Evolutionary conservation across 2,888 invertebrate species (phyloP).

Genomic region (Tholera decimalis): DNA sequence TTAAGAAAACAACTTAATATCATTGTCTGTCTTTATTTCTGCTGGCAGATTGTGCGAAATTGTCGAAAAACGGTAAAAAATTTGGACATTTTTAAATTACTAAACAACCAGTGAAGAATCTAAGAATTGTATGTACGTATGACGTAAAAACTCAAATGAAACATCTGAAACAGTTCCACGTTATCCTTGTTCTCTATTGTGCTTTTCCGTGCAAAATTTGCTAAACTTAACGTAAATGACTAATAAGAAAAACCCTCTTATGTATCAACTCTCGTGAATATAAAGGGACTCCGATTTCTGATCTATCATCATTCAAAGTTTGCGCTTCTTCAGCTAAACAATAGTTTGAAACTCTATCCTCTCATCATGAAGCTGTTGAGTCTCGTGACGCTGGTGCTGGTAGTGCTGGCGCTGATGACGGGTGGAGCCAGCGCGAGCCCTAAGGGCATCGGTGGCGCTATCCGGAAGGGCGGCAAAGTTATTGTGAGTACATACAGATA

Average conservation of each 20-base stretch:
- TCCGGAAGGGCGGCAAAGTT: slow-evolving; percentile 67
- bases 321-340: slow-evolving; percentile 18
- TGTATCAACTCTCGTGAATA: not conserved
- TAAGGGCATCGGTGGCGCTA: slow-evolving; percentile 44
- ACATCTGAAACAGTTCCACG: not conserved
- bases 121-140: slow-evolving; percentile 33
- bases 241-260: slow-evolving; percentile 31
- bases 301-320: slow-evolving; percentile 33
- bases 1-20: no score
- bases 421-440: slow-evolving; percentile 40
- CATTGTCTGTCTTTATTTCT: no score
- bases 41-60: no score
- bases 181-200: slow-evolving; percentile 32
- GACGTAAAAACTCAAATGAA: slow-evolving; percentile 24
- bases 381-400: slow-evolving; percentile 39
- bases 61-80: no score
- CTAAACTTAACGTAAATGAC: slow-evolving; percentile 23
- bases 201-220: not conserved
- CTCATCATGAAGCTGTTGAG: slow-evolving; percentile 48
- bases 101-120: no score
- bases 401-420: slow-evolving; percentile 39
- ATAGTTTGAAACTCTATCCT: not conserved
- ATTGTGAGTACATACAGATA: slow-evolving; percentile 59
- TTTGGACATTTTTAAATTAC: no score
- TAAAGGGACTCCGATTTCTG: slow-evolving; percentile 15